Percentiles rank a stretch among this genome's conserved stretches.
Conservation (phyloP, 2,113 vertebrate species). For the Thryonomys swinderianus region DNA sequence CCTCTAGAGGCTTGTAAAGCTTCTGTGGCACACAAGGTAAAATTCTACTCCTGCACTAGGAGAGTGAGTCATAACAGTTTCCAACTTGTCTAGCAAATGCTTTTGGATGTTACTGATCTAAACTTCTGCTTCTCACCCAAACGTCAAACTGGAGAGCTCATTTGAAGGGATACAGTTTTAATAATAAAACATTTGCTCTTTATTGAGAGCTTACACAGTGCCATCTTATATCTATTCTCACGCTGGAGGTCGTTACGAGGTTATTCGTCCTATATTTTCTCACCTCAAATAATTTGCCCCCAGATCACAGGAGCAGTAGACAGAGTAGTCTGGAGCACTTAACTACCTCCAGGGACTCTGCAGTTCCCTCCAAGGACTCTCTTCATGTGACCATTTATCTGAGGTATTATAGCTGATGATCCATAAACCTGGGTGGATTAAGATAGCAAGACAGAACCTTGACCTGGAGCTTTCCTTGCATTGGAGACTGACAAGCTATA, state of each 20-base stretch:
- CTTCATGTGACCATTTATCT: not conserved
- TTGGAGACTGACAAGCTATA: not conserved
- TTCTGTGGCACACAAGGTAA: slow-evolving; percentile 35
- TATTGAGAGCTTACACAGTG: not conserved
- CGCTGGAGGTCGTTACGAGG: not conserved
- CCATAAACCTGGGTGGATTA: not conserved
- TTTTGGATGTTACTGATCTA: not conserved
- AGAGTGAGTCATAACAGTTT: slow-evolving; percentile 62
- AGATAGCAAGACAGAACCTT: not conserved
- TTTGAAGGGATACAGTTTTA: not conserved
- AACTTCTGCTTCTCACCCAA: not conserved
- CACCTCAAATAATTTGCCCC: not conserved
- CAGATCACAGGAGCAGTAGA: not conserved
- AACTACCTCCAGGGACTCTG: not conserved
- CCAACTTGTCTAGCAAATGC: not conserved
- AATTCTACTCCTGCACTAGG: slow-evolving; percentile 46
- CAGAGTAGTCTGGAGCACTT: not conserved
- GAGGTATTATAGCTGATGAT: not conserved
- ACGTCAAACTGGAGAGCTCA: not conserved
- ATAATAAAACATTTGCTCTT: not conserved
- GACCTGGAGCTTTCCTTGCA: not conserved
- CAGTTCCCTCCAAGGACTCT: no score
- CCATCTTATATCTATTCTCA: not conserved
- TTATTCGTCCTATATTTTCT: not conserved
- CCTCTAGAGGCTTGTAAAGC: slow-evolving; percentile 62